Evolutionary conservation across 2,797 vertebrate genomes (phyloP).

Genomic region (Emydoidea blandingii): DNA sequence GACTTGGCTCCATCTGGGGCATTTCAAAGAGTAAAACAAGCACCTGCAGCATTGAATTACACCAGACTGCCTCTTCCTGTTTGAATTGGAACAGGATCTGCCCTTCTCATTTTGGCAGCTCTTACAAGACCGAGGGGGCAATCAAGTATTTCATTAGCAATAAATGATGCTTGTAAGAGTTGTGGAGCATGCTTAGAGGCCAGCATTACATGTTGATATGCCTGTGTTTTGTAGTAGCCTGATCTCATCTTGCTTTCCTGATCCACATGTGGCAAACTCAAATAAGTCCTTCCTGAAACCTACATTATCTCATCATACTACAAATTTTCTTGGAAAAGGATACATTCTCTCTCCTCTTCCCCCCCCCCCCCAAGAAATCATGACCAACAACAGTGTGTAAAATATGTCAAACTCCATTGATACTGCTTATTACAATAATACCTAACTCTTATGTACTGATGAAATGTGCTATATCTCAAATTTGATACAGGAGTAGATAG

Average conservation of each 20-base stretch:
- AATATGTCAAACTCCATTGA: neutral
- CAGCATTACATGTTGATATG: neutral
- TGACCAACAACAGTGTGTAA: neutral
- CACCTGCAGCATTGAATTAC: neutral
- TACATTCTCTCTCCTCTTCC: neutral
- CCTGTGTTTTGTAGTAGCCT: neutral
- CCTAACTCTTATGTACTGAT: neutral
- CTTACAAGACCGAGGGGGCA: neutral
- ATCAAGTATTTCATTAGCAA: neutral
- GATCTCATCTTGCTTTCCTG: neutral
- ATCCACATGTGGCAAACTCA: neutral
- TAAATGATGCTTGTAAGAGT: neutral
- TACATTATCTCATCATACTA: neutral
- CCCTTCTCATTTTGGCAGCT: neutral
- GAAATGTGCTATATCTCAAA: neutral
- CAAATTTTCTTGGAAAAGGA: neutral
- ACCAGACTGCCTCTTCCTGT: neutral
- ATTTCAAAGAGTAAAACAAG: neutral
- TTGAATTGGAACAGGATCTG: neutral
- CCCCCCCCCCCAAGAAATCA: neutral
- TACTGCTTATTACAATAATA: neutral
- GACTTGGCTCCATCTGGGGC: neutral
- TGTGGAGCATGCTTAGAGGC: neutral
- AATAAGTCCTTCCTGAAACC: neutral
- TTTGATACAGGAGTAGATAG: neutral